These are phyloP conservation scores for Callipepla squamata DNA, from an alignment of 2,113 vertebrate species.

Conservation along the genomic window DNA sequence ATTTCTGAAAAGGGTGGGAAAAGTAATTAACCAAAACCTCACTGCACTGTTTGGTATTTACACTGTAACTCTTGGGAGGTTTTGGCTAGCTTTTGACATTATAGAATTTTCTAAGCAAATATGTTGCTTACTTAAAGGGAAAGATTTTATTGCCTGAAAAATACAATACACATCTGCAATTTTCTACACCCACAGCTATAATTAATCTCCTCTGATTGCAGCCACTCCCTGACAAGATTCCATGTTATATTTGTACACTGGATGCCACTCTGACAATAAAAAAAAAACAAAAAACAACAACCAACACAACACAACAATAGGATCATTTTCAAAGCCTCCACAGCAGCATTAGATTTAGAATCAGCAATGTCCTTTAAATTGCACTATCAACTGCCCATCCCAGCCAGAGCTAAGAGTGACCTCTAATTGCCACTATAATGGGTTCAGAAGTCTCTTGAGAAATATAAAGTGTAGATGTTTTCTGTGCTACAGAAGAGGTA, in stretches of 20 bases:
- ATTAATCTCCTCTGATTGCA: slow-evolving; percentile 62
- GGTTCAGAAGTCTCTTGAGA: not conserved
- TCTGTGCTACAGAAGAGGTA: not conserved
- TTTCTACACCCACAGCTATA: slow-evolving; percentile 62
- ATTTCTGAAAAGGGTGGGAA: not conserved
- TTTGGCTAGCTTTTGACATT: not conserved
- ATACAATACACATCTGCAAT: slow-evolving; percentile 30
- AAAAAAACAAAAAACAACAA: not conserved
- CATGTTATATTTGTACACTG: slow-evolving; percentile 56
- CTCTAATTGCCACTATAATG: not conserved
- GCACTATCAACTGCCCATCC: not conserved
- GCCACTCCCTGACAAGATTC: slow-evolving; percentile 50
- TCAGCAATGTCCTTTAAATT: slow-evolving; percentile 36
- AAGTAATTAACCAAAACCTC: not conserved
- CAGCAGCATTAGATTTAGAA: slow-evolving; percentile 49
- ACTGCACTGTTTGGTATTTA: not conserved
- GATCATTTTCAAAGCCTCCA: slow-evolving; percentile 58
- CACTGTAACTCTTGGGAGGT: not conserved
- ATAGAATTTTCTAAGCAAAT: slow-evolving; percentile 29
- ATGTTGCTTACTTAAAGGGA: slow-evolving; percentile 30
- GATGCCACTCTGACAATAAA: slow-evolving; percentile 33
- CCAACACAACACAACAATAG: not conserved
- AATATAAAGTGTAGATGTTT: not conserved
- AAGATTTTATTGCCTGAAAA: slow-evolving; percentile 33
- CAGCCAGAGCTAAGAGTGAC: not conserved